These are phyloP conservation scores for Calvadosia cruxmelitensis DNA, from an alignment of 30 jellyfish, hydroid and myxozoan genomes.

Conservation along the genomic window DNA sequence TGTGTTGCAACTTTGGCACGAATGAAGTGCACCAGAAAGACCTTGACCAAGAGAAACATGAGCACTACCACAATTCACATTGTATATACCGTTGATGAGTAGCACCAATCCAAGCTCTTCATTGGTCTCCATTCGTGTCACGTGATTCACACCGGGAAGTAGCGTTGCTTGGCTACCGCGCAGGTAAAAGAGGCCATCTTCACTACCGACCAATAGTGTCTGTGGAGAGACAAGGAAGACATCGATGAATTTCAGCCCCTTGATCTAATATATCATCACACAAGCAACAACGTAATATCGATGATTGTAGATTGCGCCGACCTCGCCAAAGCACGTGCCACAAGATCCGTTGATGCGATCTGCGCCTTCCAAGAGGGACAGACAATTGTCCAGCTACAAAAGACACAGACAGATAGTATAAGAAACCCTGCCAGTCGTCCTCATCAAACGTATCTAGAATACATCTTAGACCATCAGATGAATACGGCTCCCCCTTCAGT, in stretches of 20 bases:
- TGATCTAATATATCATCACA: too few species aligned
- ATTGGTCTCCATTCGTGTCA: slow-evolving; percentile 40
- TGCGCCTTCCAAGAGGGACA: background rate
- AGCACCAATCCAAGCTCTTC: slow-evolving; percentile 51
- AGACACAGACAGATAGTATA: background rate
- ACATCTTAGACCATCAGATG: too few species aligned
- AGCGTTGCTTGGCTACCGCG: slow-evolving; percentile 11
- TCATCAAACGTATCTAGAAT: too few species aligned
- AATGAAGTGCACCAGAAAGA: background rate
- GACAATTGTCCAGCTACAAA: background rate
- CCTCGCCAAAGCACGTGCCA: background rate
- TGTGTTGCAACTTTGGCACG: too few species aligned
- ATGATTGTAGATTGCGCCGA: too few species aligned
- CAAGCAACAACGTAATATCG: too few species aligned
- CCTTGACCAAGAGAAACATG: background rate
- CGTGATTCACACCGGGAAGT: slow-evolving; percentile 71
- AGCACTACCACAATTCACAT: background rate
- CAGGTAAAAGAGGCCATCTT: slow-evolving; percentile 74
- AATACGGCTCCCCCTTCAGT: too few species aligned
- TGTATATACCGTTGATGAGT: slow-evolving; percentile 42
- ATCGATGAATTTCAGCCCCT: too few species aligned
- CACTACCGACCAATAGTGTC: slow-evolving; percentile 77
- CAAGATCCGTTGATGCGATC: background rate
- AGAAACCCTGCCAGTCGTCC: too few species aligned
- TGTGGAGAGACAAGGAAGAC: too few species aligned